Base-by-base conservation (phyloP, 2,797 vertebrate genomes). In the Xenopus petersii region DNA sequence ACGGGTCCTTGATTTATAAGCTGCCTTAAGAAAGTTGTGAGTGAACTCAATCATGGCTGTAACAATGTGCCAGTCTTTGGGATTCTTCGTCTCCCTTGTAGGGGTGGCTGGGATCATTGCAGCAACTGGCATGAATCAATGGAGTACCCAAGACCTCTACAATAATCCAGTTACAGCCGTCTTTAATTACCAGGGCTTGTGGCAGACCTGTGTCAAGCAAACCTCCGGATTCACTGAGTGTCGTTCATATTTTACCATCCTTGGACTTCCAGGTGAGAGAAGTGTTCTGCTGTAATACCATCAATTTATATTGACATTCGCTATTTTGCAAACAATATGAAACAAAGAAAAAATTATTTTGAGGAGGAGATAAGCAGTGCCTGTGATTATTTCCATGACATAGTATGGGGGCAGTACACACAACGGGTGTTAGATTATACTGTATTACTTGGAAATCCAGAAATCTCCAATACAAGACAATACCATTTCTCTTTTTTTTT, bases 151-250 rank as follows among this genome's bases (percentile, higher is more conserved):
- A 82, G 95, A 96, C 79, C 89, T 94, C 26, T 92, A 89, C 70
- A 93, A 95, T 80, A 94, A 91, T 79, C 88, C 90, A 0, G 93
- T 96, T 79, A 95, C 95, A 0, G 89, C 94, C 0, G 88, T 96
- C 0, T 95, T 86, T 86, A 92, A 92, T 74, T 95, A 93, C 77
- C 93, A 93, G 15, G 94, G 95, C 48, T 90, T 96, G 26, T 96
- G 94, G 95, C 93, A 90, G 67, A 94, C 94, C 0, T 96, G 95
- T 0, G 91, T 94, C 10, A 88, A 88, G 1, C 92, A 95, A 77
- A 95, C 91, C 80, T 94, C 94, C 0, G 95, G 95, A 58, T 94
- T 96, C 85, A 95, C 94, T 0, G 94, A 96, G 61, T 96, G 95
- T 74, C 92, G 95, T 0, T 92, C 91, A 0, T 97, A 96, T 84